Evolutionary conservation across 2,888 invertebrate species (phyloP).

Genomic region (Drosophila macrospina): DNA sequence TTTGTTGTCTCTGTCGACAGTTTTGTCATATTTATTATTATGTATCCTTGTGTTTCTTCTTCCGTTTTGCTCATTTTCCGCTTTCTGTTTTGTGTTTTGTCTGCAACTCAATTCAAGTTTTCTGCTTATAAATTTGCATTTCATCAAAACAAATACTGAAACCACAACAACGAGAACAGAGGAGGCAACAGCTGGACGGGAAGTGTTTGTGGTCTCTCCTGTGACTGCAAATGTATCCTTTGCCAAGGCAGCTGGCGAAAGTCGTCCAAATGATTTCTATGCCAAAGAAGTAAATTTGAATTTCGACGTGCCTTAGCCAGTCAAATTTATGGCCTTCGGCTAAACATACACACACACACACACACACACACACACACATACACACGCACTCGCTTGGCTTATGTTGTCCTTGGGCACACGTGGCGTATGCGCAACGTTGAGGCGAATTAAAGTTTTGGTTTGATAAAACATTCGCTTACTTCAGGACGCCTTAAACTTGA

Average conservation of each 20-base stretch:
- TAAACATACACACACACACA: neutral
- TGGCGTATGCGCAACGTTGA: constrained; percentile 54
- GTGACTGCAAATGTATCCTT: constrained; percentile 16
- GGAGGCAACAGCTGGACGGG: constrained; percentile 24
- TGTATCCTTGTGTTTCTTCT: constrained; percentile 19
- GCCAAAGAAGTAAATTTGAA: constrained; percentile 66
- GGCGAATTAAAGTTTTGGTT: constrained; percentile 37
- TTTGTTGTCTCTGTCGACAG: constrained; percentile 28
- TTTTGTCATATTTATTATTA: constrained; percentile 47
- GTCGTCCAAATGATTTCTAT: constrained; percentile 35
- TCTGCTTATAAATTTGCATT: constrained; percentile 70
- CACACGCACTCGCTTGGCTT: constrained; percentile 1
- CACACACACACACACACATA: neutral
- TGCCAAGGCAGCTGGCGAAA: constrained; percentile 37
- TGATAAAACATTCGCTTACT: constrained; percentile 33
- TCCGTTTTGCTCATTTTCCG: constrained; percentile 12
- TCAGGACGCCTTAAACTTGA: constrained; percentile 26
- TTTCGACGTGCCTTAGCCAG: constrained; percentile 59
- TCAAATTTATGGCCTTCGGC: constrained; percentile 65
- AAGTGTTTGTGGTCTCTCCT: constrained; percentile 28
- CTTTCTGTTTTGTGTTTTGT: constrained; percentile 26
- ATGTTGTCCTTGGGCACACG: constrained; percentile 56
- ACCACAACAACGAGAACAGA: constrained; percentile 1
- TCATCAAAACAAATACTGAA: constrained; percentile 49
- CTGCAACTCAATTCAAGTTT: constrained; percentile 58